A percentile compares a stretch with the other conserved stretches of the same genome.
Evolutionary conservation across 2,888 invertebrate genomes (phyloP).

Genomic region (Fragum fragum): DNA sequence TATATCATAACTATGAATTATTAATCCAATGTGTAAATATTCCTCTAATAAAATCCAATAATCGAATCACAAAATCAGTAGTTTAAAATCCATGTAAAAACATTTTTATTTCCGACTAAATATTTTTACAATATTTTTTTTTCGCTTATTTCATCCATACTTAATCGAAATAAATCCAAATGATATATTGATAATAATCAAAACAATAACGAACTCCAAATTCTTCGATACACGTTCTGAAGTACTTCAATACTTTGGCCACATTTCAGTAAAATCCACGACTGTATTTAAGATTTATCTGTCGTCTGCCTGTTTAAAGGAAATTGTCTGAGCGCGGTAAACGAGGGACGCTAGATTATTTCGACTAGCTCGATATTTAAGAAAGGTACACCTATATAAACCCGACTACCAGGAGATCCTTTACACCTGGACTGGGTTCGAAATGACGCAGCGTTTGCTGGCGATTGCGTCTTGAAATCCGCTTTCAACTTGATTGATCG

Average conservation of each 20-base stretch:
- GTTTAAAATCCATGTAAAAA: constrained; percentile 17
- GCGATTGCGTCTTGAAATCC: too few relatives aligned
- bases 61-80: constrained; percentile 2
- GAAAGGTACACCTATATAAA: constrained; percentile 29
- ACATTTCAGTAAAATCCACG: not conserved
- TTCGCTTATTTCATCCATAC: not conserved
- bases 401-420: not conserved
- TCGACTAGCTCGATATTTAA: not conserved
- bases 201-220: not conserved
- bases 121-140: not conserved
- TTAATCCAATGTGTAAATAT: constrained; percentile 26
- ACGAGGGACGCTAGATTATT: not conserved
- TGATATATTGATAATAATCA: not conserved
- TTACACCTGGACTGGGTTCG: not conserved
- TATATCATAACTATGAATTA: not conserved
- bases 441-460: not conserved
- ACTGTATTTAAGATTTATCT: not conserved
- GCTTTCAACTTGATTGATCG: too few relatives aligned
- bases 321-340: not conserved
- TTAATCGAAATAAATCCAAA: not conserved
- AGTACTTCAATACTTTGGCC: not conserved
- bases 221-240: not conserved
- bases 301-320: not conserved
- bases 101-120: constrained; percentile 3
- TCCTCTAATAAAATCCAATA: constrained; percentile 23